Evolutionary conservation across 2,113 vertebrate genomes (phyloP).

Genomic region (Poicephalus gulielmi): DNA sequence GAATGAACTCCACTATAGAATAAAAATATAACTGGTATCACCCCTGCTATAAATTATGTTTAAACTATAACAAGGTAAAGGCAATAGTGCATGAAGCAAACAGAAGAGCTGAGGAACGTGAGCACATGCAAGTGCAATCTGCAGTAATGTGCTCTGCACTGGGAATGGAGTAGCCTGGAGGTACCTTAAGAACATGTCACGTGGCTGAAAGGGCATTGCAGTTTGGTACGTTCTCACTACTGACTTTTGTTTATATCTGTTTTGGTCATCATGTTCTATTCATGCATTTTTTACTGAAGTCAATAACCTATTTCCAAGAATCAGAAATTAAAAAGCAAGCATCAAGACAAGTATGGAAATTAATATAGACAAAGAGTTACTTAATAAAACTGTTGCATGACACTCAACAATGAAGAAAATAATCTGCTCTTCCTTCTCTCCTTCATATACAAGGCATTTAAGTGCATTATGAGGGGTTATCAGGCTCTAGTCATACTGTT

Average conservation of each 20-base stretch:
- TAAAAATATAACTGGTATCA: not conserved
- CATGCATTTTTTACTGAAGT: not conserved
- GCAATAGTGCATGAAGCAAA: not conserved
- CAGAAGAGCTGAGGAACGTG: not conserved
- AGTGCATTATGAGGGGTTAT: not conserved
- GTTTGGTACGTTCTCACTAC: not conserved
- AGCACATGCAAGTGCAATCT: not conserved
- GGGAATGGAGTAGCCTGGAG: not conserved
- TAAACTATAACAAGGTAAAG: not conserved
- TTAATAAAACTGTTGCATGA: not conserved
- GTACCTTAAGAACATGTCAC: not conserved
- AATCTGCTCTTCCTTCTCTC: not conserved
- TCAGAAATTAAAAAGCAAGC: not conserved
- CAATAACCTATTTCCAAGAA: not conserved
- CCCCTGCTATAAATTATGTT: not conserved
- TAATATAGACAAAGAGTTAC: not conserved
- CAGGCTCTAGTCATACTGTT: rapidly evolving
- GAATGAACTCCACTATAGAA: not conserved
- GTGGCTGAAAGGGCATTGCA: not conserved
- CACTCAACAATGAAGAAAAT: not conserved
- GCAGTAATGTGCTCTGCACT: not conserved
- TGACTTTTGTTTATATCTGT: not conserved
- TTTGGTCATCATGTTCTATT: not conserved
- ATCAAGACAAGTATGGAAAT: not conserved
- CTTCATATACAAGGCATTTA: not conserved